Percentiles rank a stretch among this genome's conserved stretches.
Conservation (phyloP, 2,797 vertebrate species). For the Bradypodion pumilum region DNA sequence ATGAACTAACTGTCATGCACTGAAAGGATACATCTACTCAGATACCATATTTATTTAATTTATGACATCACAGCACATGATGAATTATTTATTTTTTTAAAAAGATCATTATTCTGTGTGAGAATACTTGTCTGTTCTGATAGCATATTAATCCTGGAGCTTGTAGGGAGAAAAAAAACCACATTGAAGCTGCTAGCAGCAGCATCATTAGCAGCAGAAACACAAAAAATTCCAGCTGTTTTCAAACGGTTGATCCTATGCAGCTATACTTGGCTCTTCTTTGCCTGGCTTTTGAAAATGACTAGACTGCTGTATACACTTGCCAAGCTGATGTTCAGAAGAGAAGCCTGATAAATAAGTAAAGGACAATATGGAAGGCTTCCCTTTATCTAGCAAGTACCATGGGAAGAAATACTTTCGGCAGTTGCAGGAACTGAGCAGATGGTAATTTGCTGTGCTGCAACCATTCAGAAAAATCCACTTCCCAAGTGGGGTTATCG, state of each 20-base stretch:
- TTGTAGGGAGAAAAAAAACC: conserved; percentile 26
- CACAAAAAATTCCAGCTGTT: not conserved
- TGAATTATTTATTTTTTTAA: conserved; percentile 70
- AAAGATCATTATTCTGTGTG: conserved; percentile 63
- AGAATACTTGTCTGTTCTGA: conserved; percentile 63
- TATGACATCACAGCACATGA: conserved; percentile 63
- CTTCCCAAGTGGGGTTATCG: conserved; percentile 14
- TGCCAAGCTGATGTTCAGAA: conserved; percentile 21
- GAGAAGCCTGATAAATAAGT: not conserved
- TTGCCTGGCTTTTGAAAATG: conserved; percentile 14
- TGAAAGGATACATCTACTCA: conserved; percentile 48
- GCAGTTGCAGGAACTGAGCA: not conserved
- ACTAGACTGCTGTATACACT: not conserved
- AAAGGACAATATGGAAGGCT: not conserved
- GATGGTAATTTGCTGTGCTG: not conserved
- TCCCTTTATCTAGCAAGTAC: not conserved
- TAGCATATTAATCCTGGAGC: conserved; percentile 62
- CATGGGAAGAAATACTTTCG: not conserved
- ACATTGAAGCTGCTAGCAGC: conserved; percentile 6
- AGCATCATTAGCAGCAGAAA: not conserved
- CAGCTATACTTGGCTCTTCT: not conserved
- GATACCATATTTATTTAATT: conserved; percentile 69
- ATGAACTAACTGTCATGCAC: conserved; percentile 32
- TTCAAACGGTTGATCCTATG: not conserved
- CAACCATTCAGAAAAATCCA: not conserved